Conservation (phyloP, 2,888 invertebrate species). For the Opisthograptis luteolata region DNA sequence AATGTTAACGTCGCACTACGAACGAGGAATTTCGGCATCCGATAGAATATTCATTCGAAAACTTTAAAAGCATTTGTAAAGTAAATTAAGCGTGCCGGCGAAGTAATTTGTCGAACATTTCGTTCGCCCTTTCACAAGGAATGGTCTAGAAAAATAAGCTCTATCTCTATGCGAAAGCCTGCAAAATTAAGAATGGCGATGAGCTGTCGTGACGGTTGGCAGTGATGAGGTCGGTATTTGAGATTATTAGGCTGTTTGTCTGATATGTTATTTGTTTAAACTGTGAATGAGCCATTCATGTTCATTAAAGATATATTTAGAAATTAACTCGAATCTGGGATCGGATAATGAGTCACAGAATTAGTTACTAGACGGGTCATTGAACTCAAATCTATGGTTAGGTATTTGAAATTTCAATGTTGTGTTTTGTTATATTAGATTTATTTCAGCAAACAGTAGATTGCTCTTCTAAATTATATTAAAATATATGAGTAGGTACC, state of each 20-base stretch:
- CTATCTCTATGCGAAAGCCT: constrained; percentile 24
- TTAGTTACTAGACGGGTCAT: no score
- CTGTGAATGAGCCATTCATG: no score
- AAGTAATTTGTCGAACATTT: constrained; percentile 68
- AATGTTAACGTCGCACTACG: constrained; percentile 27
- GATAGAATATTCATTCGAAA: constrained; percentile 56
- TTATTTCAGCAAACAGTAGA: no score
- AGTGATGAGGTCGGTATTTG: constrained; percentile 24
- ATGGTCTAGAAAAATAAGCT: constrained; percentile 36
- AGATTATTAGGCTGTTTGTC: no score
- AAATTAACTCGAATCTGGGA: no score
- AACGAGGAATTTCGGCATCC: constrained; percentile 45
- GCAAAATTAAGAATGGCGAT: constrained; percentile 30
- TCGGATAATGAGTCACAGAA: no score
- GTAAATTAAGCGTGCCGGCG: constrained; percentile 67
- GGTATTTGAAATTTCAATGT: no score
- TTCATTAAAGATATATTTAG: no score
- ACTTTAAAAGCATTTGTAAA: constrained; percentile 71
- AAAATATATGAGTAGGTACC: no score
- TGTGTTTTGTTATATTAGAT: no score
- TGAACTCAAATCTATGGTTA: no score
- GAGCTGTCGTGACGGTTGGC: constrained; percentile 29
- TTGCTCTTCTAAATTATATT: no score
- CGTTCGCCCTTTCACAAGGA: constrained; percentile 31
- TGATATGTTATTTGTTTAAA: neutral